These are phyloP conservation scores for Ginglymostoma cirratum DNA, from an alignment of 2,113 vertebrate genomes.

Conservation along the genomic window DNA sequence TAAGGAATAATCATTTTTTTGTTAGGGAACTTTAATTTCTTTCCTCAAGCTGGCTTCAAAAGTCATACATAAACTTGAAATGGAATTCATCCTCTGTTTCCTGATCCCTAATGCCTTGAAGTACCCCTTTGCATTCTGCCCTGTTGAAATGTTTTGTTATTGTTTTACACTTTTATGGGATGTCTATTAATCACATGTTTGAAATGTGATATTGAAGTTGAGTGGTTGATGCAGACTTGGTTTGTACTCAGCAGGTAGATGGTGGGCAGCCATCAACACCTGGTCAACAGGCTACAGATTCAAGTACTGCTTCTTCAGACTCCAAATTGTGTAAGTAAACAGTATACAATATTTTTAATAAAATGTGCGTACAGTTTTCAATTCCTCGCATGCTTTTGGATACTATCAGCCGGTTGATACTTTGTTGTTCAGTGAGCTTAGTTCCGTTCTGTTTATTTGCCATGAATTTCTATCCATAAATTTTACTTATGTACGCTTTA, in stretches of 20 bases:
- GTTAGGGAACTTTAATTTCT: background rate
- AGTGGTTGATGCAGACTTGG: background rate
- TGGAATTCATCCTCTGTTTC: background rate
- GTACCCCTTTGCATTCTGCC: background rate
- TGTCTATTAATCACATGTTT: background rate
- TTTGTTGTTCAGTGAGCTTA: background rate
- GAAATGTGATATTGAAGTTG: background rate
- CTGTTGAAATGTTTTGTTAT: background rate
- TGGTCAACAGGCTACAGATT: background rate
- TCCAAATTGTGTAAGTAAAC: slow-evolving; percentile 20
- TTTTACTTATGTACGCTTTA: slow-evolving; percentile 39
- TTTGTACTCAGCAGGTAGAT: background rate
- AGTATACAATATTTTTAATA: background rate
- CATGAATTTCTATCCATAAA: background rate
- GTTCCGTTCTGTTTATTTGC: background rate
- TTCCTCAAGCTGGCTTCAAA: background rate
- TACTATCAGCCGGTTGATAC: background rate
- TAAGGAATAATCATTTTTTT: background rate
- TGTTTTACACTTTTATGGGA: background rate
- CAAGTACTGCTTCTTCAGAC: background rate
- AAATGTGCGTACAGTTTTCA: background rate
- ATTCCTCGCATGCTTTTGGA: background rate
- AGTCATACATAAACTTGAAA: background rate
- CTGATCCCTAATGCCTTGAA: too few species aligned
- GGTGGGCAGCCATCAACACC: background rate